phyloP scores from a whole-genome alignment of 2,797 vertebrate species.

The Protonibea diacanthus region DNA sequence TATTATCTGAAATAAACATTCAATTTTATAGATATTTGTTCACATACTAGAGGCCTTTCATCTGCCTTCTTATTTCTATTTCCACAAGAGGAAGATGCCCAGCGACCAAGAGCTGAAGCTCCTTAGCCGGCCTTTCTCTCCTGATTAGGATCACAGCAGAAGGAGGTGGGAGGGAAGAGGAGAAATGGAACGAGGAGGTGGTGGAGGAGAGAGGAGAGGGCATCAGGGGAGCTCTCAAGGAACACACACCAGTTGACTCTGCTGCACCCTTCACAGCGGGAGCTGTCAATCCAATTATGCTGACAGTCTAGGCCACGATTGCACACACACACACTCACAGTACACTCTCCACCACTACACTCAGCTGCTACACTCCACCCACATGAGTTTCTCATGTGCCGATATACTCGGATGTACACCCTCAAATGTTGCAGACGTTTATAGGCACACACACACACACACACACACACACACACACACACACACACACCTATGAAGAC shows the following conservation, averaged over 20 bases:
- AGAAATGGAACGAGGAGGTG: constrained; percentile 37
- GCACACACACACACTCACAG: constrained; percentile 15
- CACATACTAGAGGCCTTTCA: background rate
- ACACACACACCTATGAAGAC: constrained; percentile 37
- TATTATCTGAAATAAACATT: background rate
- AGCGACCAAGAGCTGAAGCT: constrained; percentile 42
- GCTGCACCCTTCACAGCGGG: constrained; percentile 72
- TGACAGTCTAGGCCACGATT: constrained; percentile 32
- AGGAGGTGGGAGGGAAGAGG: constrained; percentile 42
- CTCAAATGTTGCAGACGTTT: constrained; percentile 29
- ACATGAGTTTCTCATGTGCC: constrained; percentile 21
- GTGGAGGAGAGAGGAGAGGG: constrained; percentile 45
- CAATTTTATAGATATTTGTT: background rate
- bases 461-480: constrained; percentile 8
- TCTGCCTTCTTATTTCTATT: constrained; percentile 24
- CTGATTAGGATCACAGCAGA: constrained; percentile 66
- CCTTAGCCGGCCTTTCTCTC: constrained; percentile 55
- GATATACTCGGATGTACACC: background rate
- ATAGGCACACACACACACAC: constrained; percentile 16
- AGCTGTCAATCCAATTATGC: constrained; percentile 80
- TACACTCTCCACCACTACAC: constrained; percentile 7
- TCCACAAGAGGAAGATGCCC: constrained; percentile 22
- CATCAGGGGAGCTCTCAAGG: constrained; percentile 62
- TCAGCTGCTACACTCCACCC: constrained; percentile 18
- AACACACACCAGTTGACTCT: constrained; percentile 79